Percentiles rank a stretch among this genome's conserved stretches.
Conservation (phyloP, 2,888 invertebrate genomes). For the Himalopsyche kuldschensis region DNA sequence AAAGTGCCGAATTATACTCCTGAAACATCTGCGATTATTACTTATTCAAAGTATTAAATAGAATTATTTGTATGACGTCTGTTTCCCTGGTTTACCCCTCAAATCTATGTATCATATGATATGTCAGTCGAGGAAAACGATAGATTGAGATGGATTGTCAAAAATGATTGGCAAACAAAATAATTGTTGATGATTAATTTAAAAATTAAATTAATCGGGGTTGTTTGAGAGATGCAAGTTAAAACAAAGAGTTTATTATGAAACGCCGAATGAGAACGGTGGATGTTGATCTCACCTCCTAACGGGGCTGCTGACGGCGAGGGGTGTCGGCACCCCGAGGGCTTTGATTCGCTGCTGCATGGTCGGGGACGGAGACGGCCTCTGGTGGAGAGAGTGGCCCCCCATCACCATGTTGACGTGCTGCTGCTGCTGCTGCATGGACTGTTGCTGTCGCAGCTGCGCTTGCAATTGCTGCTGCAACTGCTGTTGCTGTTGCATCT, state of each 20-base stretch:
- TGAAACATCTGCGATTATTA: too few relatives aligned
- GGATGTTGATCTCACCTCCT: conserved; percentile 69
- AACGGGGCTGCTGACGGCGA: conserved; percentile 84
- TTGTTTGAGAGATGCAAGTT: too few relatives aligned
- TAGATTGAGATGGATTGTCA: not conserved
- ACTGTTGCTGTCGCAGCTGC: conserved; percentile 42
- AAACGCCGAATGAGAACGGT: not conserved
- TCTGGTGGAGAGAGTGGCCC: not conserved
- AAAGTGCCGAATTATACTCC: too few relatives aligned
- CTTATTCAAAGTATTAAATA: too few relatives aligned
- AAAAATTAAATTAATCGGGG: too few relatives aligned
- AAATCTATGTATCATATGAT: too few relatives aligned
- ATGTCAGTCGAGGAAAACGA: not conserved
- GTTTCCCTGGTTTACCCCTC: too few relatives aligned
- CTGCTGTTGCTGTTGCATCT: conserved; percentile 44
- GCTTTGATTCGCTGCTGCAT: conserved; percentile 91
- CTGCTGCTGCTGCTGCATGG: conserved; percentile 41
- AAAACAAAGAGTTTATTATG: too few relatives aligned
- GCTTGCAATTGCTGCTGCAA: conserved; percentile 43
- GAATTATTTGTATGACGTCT: too few relatives aligned
- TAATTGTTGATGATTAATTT: too few relatives aligned
- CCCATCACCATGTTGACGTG: conserved; percentile 4
- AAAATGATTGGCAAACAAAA: too few relatives aligned
- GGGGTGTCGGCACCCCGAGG: conserved; percentile 85
- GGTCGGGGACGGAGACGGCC: conserved; percentile 68